These are phyloP conservation scores for Zhuqinia jingwanae DNA, from an alignment of 2,888 invertebrate genomes.

Conservation along the genomic window DNA sequence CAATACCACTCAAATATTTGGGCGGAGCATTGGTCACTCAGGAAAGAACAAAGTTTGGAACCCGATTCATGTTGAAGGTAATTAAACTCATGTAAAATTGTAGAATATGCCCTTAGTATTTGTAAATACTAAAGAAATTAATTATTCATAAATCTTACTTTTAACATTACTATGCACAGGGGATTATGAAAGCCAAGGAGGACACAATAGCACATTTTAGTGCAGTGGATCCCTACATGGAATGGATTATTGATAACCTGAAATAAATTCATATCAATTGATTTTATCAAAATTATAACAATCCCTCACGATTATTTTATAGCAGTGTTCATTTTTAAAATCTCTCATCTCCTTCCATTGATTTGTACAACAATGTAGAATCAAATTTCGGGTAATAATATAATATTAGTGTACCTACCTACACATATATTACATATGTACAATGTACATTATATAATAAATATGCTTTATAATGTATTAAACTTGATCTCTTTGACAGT, in stretches of 20 bases:
- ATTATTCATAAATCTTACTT: too few relatives aligned
- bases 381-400: too few relatives aligned
- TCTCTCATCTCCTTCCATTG: too few relatives aligned
- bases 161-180: constrained; percentile 40
- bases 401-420: too few relatives aligned
- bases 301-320: too few relatives aligned
- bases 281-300: neutral
- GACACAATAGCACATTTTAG: constrained; percentile 57
- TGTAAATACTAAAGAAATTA: neutral
- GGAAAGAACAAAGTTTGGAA: constrained; percentile 70
- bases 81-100: neutral
- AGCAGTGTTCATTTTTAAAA: too few relatives aligned
- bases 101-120: neutral
- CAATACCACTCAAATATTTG: constrained; percentile 54
- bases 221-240: constrained; percentile 41
- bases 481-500: neutral
- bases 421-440: too few relatives aligned
- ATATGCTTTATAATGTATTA: too few relatives aligned
- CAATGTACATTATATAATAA: too few relatives aligned
- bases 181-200: constrained; percentile 40
- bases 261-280: neutral
- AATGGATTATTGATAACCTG: constrained; percentile 50
- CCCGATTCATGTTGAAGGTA: constrained; percentile 70
- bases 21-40: constrained; percentile 71
- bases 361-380: too few relatives aligned